A percentile compares a stretch with the other conserved stretches of the same genome.
Evolutionary conservation across 92 coral and sea anemone genomes (phyloP).

Genomic region (Heteractis magnifica): DNA sequence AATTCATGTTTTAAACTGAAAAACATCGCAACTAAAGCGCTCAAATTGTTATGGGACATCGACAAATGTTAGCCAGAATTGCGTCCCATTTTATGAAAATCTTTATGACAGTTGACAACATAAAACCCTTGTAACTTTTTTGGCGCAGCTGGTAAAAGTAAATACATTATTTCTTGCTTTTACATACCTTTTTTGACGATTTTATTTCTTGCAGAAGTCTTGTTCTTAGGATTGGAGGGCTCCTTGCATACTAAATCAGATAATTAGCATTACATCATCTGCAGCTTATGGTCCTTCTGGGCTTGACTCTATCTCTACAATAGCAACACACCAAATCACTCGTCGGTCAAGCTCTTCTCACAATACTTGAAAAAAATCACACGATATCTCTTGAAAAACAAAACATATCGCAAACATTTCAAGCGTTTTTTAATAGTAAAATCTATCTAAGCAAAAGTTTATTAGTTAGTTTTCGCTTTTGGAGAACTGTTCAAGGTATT

Average conservation of each 20-base stretch:
- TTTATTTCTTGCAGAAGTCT: constrained; percentile 23
- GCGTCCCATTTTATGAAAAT: not conserved
- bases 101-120: not conserved
- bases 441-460: not conserved
- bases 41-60: not conserved
- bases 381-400: not conserved
- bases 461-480: not conserved
- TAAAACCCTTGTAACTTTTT: not conserved
- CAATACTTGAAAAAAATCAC: not conserved
- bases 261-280: constrained; percentile 39
- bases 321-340: not conserved
- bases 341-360: not conserved
- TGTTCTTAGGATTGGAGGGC: constrained; percentile 22
- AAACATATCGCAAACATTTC: not conserved
- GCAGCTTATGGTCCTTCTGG: not conserved
- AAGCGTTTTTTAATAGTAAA: not conserved
- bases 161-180: not conserved
- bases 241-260: constrained; percentile 47
- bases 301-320: constrained; percentile 14
- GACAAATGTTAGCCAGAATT: not conserved
- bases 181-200: constrained; percentile 52
- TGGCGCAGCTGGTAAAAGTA: too few relatives aligned
- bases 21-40: not conserved
- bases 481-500: not conserved
- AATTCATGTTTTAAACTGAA: not conserved